Conservation (phyloP, 1,140 invertebrate species). For the Sinella curviseta region DNA sequence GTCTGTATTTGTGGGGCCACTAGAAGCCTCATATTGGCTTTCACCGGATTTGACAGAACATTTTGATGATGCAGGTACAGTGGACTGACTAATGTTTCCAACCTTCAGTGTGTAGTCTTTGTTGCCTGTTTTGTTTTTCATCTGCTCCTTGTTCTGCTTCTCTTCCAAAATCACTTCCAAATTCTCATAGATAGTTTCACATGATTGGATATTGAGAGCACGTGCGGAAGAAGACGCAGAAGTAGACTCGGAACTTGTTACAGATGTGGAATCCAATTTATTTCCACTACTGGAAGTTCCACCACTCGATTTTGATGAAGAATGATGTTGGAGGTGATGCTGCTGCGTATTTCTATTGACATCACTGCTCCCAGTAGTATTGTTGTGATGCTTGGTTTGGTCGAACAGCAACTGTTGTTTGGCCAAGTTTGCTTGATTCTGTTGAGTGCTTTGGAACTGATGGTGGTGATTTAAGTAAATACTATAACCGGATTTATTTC, state of each 20-base stretch:
- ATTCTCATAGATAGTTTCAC: conserved; percentile 50
- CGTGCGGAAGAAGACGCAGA: neutral
- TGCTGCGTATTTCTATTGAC: neutral
- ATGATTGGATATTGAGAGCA: neutral
- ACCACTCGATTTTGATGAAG: too few relatives aligned
- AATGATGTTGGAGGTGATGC: neutral
- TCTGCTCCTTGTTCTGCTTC: neutral
- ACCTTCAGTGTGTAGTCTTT: neutral
- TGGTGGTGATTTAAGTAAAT: conserved; percentile 17
- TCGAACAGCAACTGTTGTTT: neutral
- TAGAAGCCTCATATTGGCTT: neutral
- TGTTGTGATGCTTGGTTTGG: neutral
- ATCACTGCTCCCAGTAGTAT: neutral
- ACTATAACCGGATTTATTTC: neutral
- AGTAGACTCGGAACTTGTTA: neutral
- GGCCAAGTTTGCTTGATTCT: neutral
- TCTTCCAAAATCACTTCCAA: conserved; percentile 44
- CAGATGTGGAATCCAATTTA: neutral
- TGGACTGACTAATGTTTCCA: neutral
- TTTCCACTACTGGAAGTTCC: neutral
- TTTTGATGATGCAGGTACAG: neutral
- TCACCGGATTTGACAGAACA: neutral
- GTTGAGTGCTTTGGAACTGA: conserved; percentile 6
- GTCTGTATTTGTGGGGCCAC: neutral
- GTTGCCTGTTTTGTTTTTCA: neutral